Evolutionary conservation across 2,113 vertebrate species (phyloP), one percentile per base, ranked within the genome.

Genomic region (Ochotona princeps): DNA sequence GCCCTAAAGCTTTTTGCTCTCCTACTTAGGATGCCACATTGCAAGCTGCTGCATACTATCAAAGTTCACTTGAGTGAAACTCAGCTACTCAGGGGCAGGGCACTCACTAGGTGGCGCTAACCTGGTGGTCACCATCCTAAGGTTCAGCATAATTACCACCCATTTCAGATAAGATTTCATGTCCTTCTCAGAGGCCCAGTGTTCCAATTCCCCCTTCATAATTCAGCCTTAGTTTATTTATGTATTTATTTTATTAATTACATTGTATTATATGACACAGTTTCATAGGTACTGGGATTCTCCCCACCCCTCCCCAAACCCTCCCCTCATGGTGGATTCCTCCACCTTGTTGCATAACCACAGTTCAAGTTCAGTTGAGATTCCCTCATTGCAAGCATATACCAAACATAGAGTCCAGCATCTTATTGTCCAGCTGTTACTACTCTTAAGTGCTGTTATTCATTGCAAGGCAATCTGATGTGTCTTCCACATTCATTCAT

Each of bases 401-500:
- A n/a, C n/a, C n/a, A n/a, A n/a, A n/a, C n/a, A n/a, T n/a, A n/a
- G n/a, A n/a, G n/a, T n/a, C n/a, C n/a, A n/a, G n/a, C n/a, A n/a
- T n/a, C n/a, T n/a, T n/a, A n/a, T n/a, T n/a, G n/a, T n/a, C 89
- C 92, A 92, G 87, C 72, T 91, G 81, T 89, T 93, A 78, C 38
- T 89, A 70, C 86, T 89, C 76, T 86, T 91, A 93, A 94, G 83
- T 7, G 74, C 54, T 74, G 51, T 93, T 89, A 74, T 65, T 49
- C 51, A 60, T n/a, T 44, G 54, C 89, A 83, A 88, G 85, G 84
- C 47, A 35, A 78, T 78, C 17, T 49, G 83, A 91, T 69, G 82
- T 57, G 25, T 91, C 85, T 96, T 92, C 79, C 35, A 63, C 69
- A 67, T 76, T 81, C 90, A 92, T 89, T 93, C 91, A 73, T 87